Percentiles rank a stretch among this genome's conserved stretches.
Evolutionary conservation across 23 tunicate species (phyloP).

Genomic region (Trididemnum clinides): DNA sequence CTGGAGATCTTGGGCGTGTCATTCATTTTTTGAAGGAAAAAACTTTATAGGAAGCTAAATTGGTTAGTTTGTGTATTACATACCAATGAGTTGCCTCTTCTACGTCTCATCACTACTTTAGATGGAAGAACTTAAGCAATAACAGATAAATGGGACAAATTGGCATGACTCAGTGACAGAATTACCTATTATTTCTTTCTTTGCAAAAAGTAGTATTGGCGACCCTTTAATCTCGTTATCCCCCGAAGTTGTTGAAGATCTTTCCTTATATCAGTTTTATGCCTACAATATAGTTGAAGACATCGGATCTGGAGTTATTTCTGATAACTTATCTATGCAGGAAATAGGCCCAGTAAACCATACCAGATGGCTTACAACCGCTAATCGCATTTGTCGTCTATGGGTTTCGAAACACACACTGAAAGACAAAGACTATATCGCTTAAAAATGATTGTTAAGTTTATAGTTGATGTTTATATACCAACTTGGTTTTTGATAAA

Average conservation of each 20-base stretch:
- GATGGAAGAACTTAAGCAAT: no score
- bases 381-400: no score
- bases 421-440: background rate
- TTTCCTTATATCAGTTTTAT: background rate
- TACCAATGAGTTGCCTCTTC: no score
- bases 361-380: conserved; percentile 2
- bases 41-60: no score
- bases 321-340: background rate
- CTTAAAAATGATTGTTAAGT: no score
- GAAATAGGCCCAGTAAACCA: conserved; percentile 1
- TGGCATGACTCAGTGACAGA: background rate
- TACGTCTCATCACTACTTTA: no score
- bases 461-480: background rate
- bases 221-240: background rate
- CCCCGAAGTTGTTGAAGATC: background rate
- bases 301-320: background rate
- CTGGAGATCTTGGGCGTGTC: no score
- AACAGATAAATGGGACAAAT: no score
- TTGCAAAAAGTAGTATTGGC: no score
- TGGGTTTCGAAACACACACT: background rate
- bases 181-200: background rate
- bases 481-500: background rate
- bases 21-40: no score
- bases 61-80: no score
- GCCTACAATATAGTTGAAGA: background rate